Evolutionary conservation across 2,888 invertebrate species (phyloP).

Genomic region (Dioctria linearis): DNA sequence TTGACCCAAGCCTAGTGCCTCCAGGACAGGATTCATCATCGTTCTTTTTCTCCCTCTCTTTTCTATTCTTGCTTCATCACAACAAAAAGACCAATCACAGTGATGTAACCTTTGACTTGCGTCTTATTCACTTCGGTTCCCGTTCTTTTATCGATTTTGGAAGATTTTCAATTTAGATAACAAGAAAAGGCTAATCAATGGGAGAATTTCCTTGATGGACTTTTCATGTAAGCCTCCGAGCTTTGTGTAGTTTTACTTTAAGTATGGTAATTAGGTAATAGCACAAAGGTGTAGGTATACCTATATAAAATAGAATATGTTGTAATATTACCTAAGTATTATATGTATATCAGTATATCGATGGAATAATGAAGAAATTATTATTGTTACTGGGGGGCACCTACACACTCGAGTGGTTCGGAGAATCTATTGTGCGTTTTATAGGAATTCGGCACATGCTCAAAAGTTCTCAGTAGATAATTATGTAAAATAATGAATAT

Average conservation of each 20-base stretch:
- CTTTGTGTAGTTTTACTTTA: constrained; percentile 12
- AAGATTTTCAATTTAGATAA: constrained; percentile 44
- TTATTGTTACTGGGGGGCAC: constrained; percentile 2
- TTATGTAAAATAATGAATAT: background rate
- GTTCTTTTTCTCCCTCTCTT: background rate
- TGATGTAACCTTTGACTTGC: constrained; percentile 59
- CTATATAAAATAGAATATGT: too few species aligned
- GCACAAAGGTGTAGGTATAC: too few species aligned
- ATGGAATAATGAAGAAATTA: background rate
- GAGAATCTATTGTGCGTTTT: constrained; percentile 6
- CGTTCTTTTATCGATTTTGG: constrained; percentile 25
- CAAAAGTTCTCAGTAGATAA: constrained; percentile 10
- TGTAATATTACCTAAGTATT: too few species aligned
- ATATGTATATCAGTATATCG: too few species aligned
- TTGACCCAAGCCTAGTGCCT: background rate
- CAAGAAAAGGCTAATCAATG: constrained; percentile 32
- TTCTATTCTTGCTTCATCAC: background rate
- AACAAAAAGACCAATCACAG: constrained; percentile 57
- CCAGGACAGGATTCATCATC: background rate
- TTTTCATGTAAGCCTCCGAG: constrained; percentile 15
- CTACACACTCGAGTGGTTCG: background rate
- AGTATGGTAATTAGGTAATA: constrained; percentile 3
- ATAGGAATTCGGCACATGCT: constrained; percentile 34
- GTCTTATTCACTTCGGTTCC: constrained; percentile 47
- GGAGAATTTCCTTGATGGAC: constrained; percentile 23